A percentile compares a stretch with the other conserved stretches of the same genome.
These are phyloP conservation scores for Tetramorium simillimum DNA, from an alignment of 1,140 invertebrate species.

Conservation along the genomic window DNA sequence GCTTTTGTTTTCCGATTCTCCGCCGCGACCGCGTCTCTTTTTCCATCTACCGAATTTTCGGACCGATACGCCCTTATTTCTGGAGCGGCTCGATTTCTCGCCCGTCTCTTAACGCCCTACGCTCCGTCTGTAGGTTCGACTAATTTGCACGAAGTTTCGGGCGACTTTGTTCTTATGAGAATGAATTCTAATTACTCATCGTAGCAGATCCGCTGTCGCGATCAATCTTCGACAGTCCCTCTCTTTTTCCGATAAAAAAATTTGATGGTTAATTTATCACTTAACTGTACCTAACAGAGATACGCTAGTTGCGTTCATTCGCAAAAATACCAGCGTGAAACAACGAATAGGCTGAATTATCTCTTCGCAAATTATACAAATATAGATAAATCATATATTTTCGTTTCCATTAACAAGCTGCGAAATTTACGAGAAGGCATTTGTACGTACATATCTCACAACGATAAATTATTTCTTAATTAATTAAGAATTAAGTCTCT, in stretches of 20 bases:
- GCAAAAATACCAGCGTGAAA: not conserved
- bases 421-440: not conserved
- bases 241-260: not conserved
- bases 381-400: not conserved
- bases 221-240: not conserved
- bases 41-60: slow-evolving; percentile 25
- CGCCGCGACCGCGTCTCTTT: not conserved
- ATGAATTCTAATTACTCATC: slow-evolving; percentile 43
- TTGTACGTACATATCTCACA: not conserved
- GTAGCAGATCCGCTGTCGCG: not conserved
- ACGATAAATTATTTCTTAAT: slow-evolving; percentile 37
- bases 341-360: not conserved
- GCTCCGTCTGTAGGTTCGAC: too few relatives aligned
- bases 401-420: slow-evolving; percentile 6
- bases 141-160: slow-evolving; percentile 10
- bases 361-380: not conserved
- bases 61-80: slow-evolving; percentile 6
- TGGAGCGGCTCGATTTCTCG: not conserved
- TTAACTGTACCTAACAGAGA: not conserved
- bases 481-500: not conserved
- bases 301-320: not conserved
- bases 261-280: slow-evolving; percentile 14
- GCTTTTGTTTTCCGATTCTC: slow-evolving; percentile 42
- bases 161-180: not conserved
- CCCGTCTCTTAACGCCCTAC: not conserved